Evolutionary conservation across 1,140 invertebrate genomes (phyloP).

Genomic region (Metopolophium dirhodum): DNA sequence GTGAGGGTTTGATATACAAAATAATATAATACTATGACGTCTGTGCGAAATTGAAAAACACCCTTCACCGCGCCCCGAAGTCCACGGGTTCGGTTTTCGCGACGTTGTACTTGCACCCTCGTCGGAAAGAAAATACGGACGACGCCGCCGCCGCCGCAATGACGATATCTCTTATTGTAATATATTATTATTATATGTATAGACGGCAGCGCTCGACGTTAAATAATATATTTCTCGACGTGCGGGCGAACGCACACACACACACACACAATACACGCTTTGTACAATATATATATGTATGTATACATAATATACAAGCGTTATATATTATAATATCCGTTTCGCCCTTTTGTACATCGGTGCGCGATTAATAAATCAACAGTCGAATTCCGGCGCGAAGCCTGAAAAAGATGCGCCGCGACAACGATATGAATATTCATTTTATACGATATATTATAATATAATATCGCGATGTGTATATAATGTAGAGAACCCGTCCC

Average conservation of each 20-base stretch:
- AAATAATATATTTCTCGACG: constrained; percentile 25
- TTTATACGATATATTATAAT: constrained; percentile 12
- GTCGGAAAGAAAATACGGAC: neutral
- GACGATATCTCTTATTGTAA: constrained; percentile 45
- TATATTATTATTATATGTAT: constrained; percentile 5
- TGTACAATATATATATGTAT: too few relatives aligned
- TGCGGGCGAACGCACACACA: neutral
- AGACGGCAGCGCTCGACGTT: constrained; percentile 17
- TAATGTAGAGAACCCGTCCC: neutral
- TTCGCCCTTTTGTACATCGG: constrained; percentile 48
- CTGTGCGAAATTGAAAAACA: constrained; percentile 49
- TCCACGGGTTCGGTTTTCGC: neutral
- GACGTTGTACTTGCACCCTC: neutral
- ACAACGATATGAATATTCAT: constrained; percentile 57
- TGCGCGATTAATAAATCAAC: constrained; percentile 56
- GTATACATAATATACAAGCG: neutral
- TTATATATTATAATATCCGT: neutral
- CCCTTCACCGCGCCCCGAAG: neutral
- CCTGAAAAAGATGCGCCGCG: constrained; percentile 52
- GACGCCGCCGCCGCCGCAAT: constrained; percentile 39
- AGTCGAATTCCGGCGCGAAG: constrained; percentile 52
- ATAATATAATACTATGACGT: neutral
- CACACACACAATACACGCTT: neutral
- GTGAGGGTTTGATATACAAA: neutral
- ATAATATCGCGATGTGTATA: neutral